Evolutionary conservation across 2,113 vertebrate species (phyloP).

Genomic region (Leucoraja erinaceus): DNA sequence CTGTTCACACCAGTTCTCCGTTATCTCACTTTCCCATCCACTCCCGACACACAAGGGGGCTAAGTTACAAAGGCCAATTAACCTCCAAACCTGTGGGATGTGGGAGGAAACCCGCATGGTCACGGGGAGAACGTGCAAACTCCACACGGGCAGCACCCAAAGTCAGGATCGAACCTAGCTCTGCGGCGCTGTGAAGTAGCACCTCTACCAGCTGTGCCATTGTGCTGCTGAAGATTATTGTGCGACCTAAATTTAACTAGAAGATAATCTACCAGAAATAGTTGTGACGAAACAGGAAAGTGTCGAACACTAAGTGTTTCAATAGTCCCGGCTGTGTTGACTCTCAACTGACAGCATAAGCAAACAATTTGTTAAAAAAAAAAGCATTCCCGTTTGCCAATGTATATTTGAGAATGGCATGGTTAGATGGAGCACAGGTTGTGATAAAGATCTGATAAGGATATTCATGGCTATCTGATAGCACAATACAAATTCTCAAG

Average conservation of each 20-base stretch:
- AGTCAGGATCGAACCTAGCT: too few species aligned
- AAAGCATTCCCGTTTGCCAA: background rate
- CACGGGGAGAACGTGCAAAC: too few species aligned
- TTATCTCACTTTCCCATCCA: too few species aligned
- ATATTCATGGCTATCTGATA: constrained; percentile 5
- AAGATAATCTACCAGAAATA: background rate
- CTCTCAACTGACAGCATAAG: background rate
- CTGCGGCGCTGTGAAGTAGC: too few species aligned
- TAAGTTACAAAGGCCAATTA: too few species aligned
- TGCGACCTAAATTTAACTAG: background rate
- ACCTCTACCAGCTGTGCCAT: too few species aligned
- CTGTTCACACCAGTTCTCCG: too few species aligned
- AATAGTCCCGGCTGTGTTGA: background rate
- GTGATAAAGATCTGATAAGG: constrained; percentile 31
- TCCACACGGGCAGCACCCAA: too few species aligned
- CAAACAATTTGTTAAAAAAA: constrained; percentile 7
- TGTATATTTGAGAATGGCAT: constrained; percentile 26
- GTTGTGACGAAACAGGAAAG: background rate
- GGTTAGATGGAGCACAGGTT: constrained; percentile 15
- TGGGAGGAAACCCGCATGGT: too few species aligned
- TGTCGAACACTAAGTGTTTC: background rate
- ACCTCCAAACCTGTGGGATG: too few species aligned
- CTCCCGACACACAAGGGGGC: too few species aligned
- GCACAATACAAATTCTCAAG: constrained; percentile 9
- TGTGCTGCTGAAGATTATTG: background rate